phyloP scores from a whole-genome alignment of 2,797 vertebrate genomes.

The Antennarius maculatus region DNA sequence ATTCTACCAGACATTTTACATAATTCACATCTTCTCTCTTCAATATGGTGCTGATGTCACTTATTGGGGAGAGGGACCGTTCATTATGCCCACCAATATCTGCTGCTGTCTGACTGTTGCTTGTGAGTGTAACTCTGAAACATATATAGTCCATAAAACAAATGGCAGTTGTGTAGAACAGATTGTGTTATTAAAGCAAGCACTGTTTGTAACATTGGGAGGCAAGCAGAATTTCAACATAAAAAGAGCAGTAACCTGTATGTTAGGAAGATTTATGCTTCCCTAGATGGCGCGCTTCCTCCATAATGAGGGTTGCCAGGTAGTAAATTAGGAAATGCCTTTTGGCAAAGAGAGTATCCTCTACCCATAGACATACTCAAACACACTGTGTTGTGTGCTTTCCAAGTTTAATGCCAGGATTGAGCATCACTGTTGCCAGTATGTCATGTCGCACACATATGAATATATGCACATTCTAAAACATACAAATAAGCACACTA shows the following conservation, averaged over 20 bases:
- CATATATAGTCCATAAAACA: conserved; percentile 82
- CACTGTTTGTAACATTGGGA: conserved; percentile 78
- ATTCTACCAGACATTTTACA: conserved; percentile 75
- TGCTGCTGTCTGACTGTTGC: conserved; percentile 60
- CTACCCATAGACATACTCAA: conserved; percentile 24
- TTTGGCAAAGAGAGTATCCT: conserved; percentile 69
- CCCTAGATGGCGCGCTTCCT: conserved; percentile 65
- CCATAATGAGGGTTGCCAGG: conserved; percentile 75
- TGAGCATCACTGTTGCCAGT: conserved; percentile 11
- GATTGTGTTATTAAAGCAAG: conserved; percentile 83
- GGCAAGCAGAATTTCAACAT: conserved; percentile 78
- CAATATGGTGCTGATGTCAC: conserved; percentile 74
- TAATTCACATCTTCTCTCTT: conserved; percentile 75
- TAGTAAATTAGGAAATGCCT: conserved; percentile 78
- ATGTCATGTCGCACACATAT: conserved; percentile 11
- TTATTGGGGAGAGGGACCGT: conserved; percentile 70
- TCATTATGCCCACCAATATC: conserved; percentile 68
- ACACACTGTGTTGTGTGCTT: conserved; percentile 18
- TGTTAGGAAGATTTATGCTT: conserved; percentile 78
- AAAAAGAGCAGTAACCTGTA: conserved; percentile 82
- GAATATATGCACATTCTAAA: conserved; percentile 1
- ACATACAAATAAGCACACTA: conserved; percentile 8
- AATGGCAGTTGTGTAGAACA: conserved; percentile 80
- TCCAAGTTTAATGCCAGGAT: conserved; percentile 26
- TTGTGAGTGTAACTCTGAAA: conserved; percentile 58